These are phyloP conservation scores for Heliconius himera DNA, from an alignment of 1,140 invertebrate genomes.

Conservation along the genomic window DNA sequence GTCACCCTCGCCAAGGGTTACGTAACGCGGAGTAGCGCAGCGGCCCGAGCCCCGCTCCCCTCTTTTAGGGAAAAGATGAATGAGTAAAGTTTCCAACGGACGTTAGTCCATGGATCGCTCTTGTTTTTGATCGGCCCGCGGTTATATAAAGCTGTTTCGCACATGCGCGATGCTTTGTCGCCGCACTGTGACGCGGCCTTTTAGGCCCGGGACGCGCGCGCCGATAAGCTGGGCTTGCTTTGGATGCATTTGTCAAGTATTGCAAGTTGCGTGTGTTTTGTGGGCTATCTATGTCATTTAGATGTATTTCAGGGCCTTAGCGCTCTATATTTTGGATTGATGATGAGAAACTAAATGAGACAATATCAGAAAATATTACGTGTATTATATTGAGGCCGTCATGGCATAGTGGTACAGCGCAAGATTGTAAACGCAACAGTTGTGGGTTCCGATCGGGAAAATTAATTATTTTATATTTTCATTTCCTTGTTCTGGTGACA, in stretches of 20 bases:
- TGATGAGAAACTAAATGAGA: no score
- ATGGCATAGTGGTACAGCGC: no score
- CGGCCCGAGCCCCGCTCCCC: constrained; percentile 65
- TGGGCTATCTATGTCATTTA: no score
- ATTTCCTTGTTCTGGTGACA: no score
- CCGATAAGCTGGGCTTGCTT: constrained; percentile 25
- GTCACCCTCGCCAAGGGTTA: constrained; percentile 66
- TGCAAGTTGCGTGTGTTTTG: not conserved
- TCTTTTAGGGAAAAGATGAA: constrained; percentile 78
- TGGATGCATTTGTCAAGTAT: not conserved
- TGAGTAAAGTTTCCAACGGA: constrained; percentile 78
- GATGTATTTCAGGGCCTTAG: no score
- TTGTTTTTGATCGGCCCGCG: constrained; percentile 60
- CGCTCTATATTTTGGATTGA: no score
- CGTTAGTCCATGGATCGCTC: constrained; percentile 71
- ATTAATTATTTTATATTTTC: no score
- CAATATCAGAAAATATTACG: no score
- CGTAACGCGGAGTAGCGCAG: constrained; percentile 70
- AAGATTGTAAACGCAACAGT: no score
- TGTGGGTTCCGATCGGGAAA: no score
- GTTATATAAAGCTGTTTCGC: constrained; percentile 68
- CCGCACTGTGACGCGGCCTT: constrained; percentile 39
- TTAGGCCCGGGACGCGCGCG: constrained; percentile 42
- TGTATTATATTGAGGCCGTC: no score
- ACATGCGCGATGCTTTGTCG: constrained; percentile 52